Evolutionary conservation across 2,797 vertebrate species (phyloP).

Genomic region (Yasuhikotakia modesta): DNA sequence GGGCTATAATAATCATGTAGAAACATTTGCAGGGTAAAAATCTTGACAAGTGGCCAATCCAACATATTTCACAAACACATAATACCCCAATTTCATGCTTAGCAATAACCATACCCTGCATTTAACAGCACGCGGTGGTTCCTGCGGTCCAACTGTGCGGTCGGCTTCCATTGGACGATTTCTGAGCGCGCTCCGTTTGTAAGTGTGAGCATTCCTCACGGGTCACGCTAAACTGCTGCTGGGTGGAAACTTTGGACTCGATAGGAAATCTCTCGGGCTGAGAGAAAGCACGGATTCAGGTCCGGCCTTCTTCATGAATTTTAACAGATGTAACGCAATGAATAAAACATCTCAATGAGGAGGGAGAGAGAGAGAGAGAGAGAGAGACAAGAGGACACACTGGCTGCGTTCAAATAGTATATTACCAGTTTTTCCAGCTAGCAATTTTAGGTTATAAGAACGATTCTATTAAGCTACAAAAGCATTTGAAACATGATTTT

Average conservation of each 20-base stretch:
- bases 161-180: not conserved
- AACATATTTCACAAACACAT: conserved; percentile 5
- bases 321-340: conserved; percentile 43
- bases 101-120: conserved; percentile 16
- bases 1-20: not conserved
- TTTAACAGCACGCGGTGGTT: conserved; percentile 20
- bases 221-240: conserved; percentile 43
- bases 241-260: conserved; percentile 40
- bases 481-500: too few species aligned
- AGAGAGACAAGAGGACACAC: not conserved
- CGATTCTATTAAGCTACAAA: too few species aligned
- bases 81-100: conserved; percentile 28
- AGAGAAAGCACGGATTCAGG: conserved; percentile 22
- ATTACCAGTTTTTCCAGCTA: not conserved
- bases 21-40: conserved; percentile 12
- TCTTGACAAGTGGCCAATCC: not conserved
- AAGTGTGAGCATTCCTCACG: conserved; percentile 29
- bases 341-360: conserved; percentile 36
- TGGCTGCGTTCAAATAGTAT: not conserved
- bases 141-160: not conserved
- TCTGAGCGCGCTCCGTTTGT: conserved; percentile 25
- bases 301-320: conserved; percentile 42
- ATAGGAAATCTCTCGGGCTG: conserved; percentile 33
- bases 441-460: too few species aligned
- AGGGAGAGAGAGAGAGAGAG: not conserved